Base-by-base conservation (phyloP, 2,113 vertebrate genomes). In the Chitala chitala region DNA sequence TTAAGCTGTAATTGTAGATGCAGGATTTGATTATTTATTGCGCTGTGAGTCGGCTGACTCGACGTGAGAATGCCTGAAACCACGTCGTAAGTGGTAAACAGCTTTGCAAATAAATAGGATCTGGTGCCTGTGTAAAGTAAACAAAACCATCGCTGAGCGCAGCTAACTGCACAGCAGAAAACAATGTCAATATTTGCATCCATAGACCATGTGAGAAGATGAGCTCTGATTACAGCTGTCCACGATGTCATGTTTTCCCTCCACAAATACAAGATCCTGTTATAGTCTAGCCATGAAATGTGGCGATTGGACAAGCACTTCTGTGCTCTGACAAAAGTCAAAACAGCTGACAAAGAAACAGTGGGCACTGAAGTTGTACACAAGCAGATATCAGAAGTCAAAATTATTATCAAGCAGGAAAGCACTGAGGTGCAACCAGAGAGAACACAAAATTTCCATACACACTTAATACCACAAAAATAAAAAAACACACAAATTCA, bases 401-500 rank as follows among this genome's bases (percentile, higher is more conserved):
- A 26, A 50, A 59, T n/a, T 26, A 9, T 24, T 51, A 73, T 5
- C 22, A 5, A 63, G 24, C 13, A 15, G 24, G 42, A 73, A 51
- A 59, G 10, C 10, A 64, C 13, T 51, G 44, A 24, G 42, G 44
- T 22, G 31, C 26, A 63, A 77, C 79, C 69, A 79, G 78, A 82
- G 65, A 80, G 79, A 85, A 77, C 78, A 81, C 71, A 84, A 75
- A 75, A 86, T 85, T 88, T 82, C 69, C 77, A 88, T 81, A 85
- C 82, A 89, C 83, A 86, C 74, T 77, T 78, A 78, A 76, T 54
- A 74, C 72, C 78, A 81, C 78, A 83, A 73, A 69, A 53, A 84
- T 84, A 84, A 77, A 81, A 81, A 83, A 87, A 86, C 84, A 87
- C 87, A 88, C 77, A 87, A 87, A 76, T 81, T 84, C 86, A 88